Percentiles rank a stretch among this genome's conserved stretches.
phyloP scores from a whole-genome alignment of 2,113 vertebrate species.

The Trochalopteron elliotii region DNA sequence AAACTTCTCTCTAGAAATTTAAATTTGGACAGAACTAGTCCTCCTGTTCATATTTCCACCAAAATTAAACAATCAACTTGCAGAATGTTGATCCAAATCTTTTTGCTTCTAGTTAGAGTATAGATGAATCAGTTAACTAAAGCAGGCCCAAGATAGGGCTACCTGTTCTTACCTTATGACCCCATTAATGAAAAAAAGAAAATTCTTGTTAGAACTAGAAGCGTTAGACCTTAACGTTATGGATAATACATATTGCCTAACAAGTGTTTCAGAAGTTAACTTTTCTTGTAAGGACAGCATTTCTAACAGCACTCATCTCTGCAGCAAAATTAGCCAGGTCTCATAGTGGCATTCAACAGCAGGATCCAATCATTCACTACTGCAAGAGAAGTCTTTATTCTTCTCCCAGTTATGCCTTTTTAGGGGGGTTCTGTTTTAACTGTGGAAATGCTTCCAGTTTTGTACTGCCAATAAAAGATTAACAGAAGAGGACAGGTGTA shows the following conservation, averaged over 20 bases:
- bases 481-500: not conserved
- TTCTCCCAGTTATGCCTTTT: not conserved
- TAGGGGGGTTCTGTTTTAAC: not conserved
- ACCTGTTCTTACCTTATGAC: not conserved
- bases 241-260: not conserved
- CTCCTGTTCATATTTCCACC: not conserved
- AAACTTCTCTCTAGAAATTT: not conserved
- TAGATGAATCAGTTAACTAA: not conserved
- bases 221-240: not conserved
- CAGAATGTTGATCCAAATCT: not conserved
- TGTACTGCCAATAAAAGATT: not conserved
- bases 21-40: not conserved
- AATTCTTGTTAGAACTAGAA: not conserved
- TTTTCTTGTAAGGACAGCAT: not conserved
- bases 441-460: not conserved
- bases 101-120: not conserved
- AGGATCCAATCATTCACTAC: fast-evolving
- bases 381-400: not conserved
- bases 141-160: not conserved
- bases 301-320: not conserved
- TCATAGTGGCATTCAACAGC: not conserved
- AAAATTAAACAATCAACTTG: not conserved
- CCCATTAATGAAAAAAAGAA: not conserved
- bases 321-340: not conserved
- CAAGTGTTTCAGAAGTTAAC: not conserved